A percentile compares a stretch with the other conserved stretches of the same genome.
phyloP scores from a whole-genome alignment of 2,797 vertebrate genomes.

The Macrochelys suwanniensis region DNA sequence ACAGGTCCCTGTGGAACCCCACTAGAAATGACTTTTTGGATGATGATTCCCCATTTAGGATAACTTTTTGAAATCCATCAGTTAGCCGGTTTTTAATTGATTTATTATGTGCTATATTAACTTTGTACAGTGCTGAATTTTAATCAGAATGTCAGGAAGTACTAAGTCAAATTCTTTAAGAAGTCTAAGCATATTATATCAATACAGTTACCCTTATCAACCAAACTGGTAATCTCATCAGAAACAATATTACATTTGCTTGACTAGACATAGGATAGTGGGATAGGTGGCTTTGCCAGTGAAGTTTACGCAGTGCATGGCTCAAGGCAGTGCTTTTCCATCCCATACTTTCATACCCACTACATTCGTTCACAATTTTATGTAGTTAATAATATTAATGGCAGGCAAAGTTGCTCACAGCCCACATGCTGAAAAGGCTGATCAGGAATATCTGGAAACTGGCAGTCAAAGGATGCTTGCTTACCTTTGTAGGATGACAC shows the following conservation, averaged over 20 bases:
- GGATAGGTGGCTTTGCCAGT: neutral
- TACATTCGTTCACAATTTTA: neutral
- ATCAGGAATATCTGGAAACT: neutral
- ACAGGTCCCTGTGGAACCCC: neutral
- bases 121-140: slow-evolving; percentile 50
- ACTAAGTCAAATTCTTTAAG: slow-evolving; percentile 40
- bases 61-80: slow-evolving; percentile 12
- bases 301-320: neutral
- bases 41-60: slow-evolving; percentile 48
- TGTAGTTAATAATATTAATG: neutral
- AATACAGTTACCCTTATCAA: slow-evolving; percentile 37
- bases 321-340: neutral
- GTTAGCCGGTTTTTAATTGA: slow-evolving; percentile 35
- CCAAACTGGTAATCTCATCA: neutral
- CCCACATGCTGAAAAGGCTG: neutral
- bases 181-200: slow-evolving; percentile 42
- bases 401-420: neutral
- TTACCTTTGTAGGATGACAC: neutral
- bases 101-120: slow-evolving; percentile 46
- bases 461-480: neutral
- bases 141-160: slow-evolving; percentile 20
- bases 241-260: slow-evolving; percentile 25
- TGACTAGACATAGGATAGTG: neutral
- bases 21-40: slow-evolving; percentile 33
- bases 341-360: neutral